These are phyloP conservation scores for Lasiurus cinereus DNA, from an alignment of 2,113 vertebrate species.

Conservation along the genomic window DNA sequence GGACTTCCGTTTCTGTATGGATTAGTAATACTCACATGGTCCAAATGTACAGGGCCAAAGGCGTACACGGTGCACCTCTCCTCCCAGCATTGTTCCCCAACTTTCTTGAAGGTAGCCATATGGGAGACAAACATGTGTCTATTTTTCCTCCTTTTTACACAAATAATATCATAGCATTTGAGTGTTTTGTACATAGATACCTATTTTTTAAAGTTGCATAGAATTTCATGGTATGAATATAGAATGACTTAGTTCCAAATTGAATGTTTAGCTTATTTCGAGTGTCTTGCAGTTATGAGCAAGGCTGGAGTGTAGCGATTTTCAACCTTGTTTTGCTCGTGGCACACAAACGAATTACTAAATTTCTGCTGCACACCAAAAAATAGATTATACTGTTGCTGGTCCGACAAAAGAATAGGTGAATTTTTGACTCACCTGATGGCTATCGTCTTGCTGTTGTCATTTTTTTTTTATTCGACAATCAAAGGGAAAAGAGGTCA, in stretches of 20 bases:
- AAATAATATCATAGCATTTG: neutral
- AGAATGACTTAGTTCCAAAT: neutral
- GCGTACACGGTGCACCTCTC: neutral
- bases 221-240: neutral
- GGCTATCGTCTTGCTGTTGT: neutral
- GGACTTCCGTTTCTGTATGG: neutral
- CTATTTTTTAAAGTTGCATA: neutral
- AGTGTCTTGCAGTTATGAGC: neutral
- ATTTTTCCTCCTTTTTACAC: neutral
- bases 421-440: neutral
- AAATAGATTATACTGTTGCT: neutral
- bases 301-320: neutral
- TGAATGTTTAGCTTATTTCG: constrained; percentile 19
- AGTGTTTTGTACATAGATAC: neutral
- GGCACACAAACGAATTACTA: neutral
- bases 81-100: neutral
- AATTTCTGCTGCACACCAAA: neutral
- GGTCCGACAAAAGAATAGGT: neutral
- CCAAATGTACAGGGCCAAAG: neutral
- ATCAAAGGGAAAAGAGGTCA: neutral
- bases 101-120: neutral
- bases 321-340: neutral
- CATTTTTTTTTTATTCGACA: neutral
- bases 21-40: neutral
- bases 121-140: neutral